Conservation (phyloP, 2,888 invertebrate species). For the Chalcosyrphus nemorum region DNA sequence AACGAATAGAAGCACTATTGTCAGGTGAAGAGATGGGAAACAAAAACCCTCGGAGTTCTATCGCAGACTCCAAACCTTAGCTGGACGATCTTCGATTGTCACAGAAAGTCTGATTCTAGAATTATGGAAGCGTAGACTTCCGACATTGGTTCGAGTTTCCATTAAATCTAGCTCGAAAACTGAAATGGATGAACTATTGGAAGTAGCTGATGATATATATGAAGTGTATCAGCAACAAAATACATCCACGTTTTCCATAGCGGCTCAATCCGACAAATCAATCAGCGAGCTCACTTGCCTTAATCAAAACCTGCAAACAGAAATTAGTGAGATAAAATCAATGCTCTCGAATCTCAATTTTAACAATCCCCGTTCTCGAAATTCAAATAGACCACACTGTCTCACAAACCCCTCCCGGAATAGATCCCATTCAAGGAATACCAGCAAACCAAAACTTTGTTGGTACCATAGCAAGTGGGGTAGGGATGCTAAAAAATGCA, state of each 20-base stretch:
- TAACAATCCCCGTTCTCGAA: no score
- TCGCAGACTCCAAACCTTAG: background rate
- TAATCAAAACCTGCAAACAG: no score
- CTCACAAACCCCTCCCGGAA: background rate
- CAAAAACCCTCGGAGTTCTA: background rate
- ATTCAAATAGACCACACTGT: background rate
- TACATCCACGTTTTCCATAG: no score
- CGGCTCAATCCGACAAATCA: no score
- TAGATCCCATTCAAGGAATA: background rate
- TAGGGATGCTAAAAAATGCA: background rate
- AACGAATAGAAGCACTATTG: background rate
- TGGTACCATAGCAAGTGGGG: slow-evolving; percentile 4
- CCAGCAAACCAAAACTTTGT: background rate
- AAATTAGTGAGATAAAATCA: no score
- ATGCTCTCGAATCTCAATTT: no score
- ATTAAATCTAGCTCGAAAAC: no score
- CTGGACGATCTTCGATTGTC: slow-evolving; percentile 20
- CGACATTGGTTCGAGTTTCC: background rate
- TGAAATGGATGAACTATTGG: no score
- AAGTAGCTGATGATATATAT: no score
- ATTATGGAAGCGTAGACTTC: slow-evolving; percentile 10
- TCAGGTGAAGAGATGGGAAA: background rate
- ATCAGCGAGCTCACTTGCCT: no score
- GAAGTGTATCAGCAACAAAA: no score
- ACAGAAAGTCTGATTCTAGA: slow-evolving; percentile 6